Base-by-base conservation (phyloP, 1,140 invertebrate species). In the Physella acuta region DNA sequence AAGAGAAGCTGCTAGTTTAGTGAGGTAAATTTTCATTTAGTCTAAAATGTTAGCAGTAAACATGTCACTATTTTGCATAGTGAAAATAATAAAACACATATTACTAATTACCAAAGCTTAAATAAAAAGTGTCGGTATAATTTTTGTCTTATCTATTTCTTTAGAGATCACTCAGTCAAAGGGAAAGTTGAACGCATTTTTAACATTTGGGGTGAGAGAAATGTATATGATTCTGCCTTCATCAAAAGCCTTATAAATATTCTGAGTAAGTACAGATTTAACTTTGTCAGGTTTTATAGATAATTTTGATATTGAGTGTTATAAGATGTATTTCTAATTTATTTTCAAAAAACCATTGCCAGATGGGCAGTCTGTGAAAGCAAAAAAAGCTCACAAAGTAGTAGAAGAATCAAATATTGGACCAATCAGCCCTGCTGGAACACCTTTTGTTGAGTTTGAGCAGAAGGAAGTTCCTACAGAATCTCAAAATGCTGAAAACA, bases 151-250 rank as follows among this genome's bases (percentile, higher is more conserved):
- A 44, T 44, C 20, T 44, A 20, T 44, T 44, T 20, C 39, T 44
- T 44, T 79, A 92, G 93, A 75, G 94, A 96, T 86, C 91, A 94
- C 56, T 92, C 93, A 83, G 93, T 97, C 4, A 90, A 92, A 77
- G 88, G 91, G 71, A 91, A 93, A 81, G 92, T 97, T 65, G 84
- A 93, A 67, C 87, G 94, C 65, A 94, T 97, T 70, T 94, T 97
- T 80, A 94, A 93, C 79, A 96, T 97, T 64, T 97, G 95, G 95
- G 91, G 94, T 83, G 92, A 97, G 79, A 86, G 95, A 78, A 90
- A 89, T 71, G 90, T 97, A 8, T 97, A 95, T 83, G 91, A 91
- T 81, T 90, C 93, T 78, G 91, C 91, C 75, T 95, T 94, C 81
- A 87, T 96, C 16, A 88, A 91, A 30, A 93, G 95, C 86, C 85